Evolutionary conservation across 2,113 vertebrate species (phyloP), one percentile per base, ranked within the genome.

Genomic region (Chionomys nivalis): DNA sequence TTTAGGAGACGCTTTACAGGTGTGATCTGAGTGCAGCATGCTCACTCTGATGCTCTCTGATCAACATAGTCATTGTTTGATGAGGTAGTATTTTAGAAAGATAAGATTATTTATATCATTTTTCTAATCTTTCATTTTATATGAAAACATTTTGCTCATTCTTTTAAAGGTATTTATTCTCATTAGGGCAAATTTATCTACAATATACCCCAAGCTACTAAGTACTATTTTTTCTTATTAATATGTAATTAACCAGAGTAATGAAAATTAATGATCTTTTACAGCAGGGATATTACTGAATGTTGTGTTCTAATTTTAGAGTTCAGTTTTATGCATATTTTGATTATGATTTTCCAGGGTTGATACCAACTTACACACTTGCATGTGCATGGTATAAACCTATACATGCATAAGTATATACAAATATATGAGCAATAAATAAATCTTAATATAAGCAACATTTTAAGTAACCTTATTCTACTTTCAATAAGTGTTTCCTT

Each of bases 281-380:
- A 79, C 44, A 83, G 17, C 23, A 31, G 31, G 58, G 7, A 12
- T 8, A 85, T 94, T 83, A 73, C 55, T 61, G 87, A 94, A 63
- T 65, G 13, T 68, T 17, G 3, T 31, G 61, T 73, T 33, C 47
- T 63, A 88, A 52, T n/a, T n/a, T n/a, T 78, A 76, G 92, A 10
- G 52, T 76, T 93, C 36, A 63, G 7, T 68, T 33, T 66, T 89
- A 49, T 42, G 66, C 4, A 89, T 95, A 82, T 93, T 90, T 96
- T 90, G 33, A 88, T 85, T 79, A 49, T 88, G 12, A 77, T 82
- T 65, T 95, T 9, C 33, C 3, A 8, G 49, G 12, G 55, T 92
- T 88, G 12, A 16, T 47, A 89, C 24, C 36, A 90, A 55, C 3
- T 47, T 87, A 58, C 4, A 58, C 19, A 81, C 17, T 36, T 10